Evolutionary conservation across 1,140 invertebrate genomes (phyloP), one percentile per base, ranked within the genome.

Genomic region (Ceratosolen fusciceps): DNA sequence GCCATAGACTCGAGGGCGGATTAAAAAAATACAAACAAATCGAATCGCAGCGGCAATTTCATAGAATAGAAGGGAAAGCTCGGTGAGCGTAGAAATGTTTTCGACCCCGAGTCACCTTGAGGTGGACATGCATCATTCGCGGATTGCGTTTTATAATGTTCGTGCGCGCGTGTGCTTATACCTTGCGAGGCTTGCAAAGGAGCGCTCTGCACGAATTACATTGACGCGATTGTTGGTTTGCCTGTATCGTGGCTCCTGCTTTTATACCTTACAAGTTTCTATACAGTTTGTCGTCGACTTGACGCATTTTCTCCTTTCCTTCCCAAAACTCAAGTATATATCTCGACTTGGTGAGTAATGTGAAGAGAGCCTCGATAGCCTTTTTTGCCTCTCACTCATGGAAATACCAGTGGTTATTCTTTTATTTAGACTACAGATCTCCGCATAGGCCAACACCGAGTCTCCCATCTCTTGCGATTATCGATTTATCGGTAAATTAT

Each of bases 281-380:
- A 37, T 56, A 67, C 49, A 65, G 47, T 39, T 8, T 5, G 75
- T 14, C 34, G 24, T 1, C 14, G 29, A 9, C 37, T 72, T 19
- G 52, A 71, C 34, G 49, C 49, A 16, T 68, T 77, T 58, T 56
- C 21, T 31, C 26, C 58, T 37, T 54, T 34, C 56, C 68, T 71
- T 58, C 67, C 68, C 68, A 80, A 81, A 83, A 80, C 71, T 71
- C 83, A 83, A 84, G 83, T 82, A 84, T 83, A 82, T 67, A 21
- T 2, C 31, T 39, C 19, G 19, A n/a, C 37, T 24, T 39, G 21
- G 26, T 31, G 62, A 31, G 60, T 65, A 65, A 65, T 65, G 1
- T n/a, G n/a, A n/a, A n/a, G n/a, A 65, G 37, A 65, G 16, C 5
- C 34, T 1, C 78, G 67, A 16, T 9, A n/a, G 24, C n/a, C 39